phyloP scores from a whole-genome alignment of 2,888 invertebrate species.

The Nomada flava region DNA sequence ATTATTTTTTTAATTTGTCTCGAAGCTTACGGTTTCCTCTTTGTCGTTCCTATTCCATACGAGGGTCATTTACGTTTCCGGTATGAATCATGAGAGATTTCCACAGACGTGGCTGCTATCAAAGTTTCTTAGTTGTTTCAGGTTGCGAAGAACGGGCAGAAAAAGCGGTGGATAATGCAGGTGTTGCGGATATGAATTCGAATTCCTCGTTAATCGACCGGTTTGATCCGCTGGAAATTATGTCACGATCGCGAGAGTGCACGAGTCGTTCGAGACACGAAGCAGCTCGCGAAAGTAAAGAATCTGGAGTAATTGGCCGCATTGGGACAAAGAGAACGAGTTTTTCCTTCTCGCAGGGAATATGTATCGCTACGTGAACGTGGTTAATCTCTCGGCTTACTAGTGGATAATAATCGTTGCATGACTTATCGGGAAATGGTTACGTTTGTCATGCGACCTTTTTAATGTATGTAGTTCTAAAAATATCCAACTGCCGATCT shows the following conservation, averaged over 20 bases:
- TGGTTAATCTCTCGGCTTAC: not conserved
- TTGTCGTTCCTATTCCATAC: not conserved
- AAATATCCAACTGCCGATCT: too few relatives aligned
- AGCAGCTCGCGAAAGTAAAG: conserved; percentile 70
- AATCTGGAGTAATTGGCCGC: conserved; percentile 72
- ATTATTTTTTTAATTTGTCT: not conserved
- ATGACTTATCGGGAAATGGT: not conserved
- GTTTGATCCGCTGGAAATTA: conserved; percentile 28
- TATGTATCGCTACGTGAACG: conserved; percentile 42
- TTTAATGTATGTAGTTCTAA: too few relatives aligned
- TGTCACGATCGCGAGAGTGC: conserved; percentile 19
- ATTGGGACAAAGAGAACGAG: conserved; percentile 75
- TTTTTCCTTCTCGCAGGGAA: conserved; percentile 62
- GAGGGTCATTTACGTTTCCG: not conserved
- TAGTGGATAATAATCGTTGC: conserved; percentile 25
- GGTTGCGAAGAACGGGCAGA: not conserved
- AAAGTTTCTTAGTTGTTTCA: not conserved
- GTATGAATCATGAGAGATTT: conserved; percentile 13
- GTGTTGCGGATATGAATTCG: conserved; percentile 36
- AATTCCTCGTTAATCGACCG: conserved; percentile 31
- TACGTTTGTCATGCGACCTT: not conserved
- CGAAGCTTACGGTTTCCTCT: not conserved
- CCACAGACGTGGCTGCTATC: not conserved
- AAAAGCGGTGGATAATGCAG: conserved; percentile 8
- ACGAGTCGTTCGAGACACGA: conserved; percentile 17